phyloP scores from a whole-genome alignment of 1,140 invertebrate species.

The Apis laboriosa region DNA sequence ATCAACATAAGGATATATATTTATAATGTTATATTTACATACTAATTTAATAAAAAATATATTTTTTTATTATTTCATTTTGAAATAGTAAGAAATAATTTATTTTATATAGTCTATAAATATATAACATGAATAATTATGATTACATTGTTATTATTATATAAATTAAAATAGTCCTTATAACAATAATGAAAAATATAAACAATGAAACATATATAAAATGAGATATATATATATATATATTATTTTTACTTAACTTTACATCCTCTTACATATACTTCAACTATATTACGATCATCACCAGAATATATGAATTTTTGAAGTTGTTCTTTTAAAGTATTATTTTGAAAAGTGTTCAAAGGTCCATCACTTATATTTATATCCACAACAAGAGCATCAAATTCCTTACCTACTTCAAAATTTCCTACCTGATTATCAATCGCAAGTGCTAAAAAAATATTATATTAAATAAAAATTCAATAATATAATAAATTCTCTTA shows the following conservation, averaged over 20 bases:
- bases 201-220: too few relatives aligned
- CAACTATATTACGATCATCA: slow-evolving; percentile 91
- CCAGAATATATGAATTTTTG: slow-evolving; percentile 92
- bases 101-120: background rate
- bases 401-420: slow-evolving; percentile 90
- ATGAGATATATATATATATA: background rate
- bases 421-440: slow-evolving; percentile 89
- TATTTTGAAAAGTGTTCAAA: slow-evolving; percentile 81
- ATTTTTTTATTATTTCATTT: background rate
- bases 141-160: background rate
- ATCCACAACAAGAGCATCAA: slow-evolving; percentile 90
- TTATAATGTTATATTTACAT: background rate
- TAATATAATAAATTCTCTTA: background rate
- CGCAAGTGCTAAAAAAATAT: slow-evolving; percentile 84
- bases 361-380: slow-evolving; percentile 81
- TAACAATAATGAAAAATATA: too few relatives aligned
- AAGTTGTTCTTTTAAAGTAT: slow-evolving; percentile 83
- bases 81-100: background rate
- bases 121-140: background rate
- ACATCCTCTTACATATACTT: slow-evolving; percentile 89
- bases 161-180: background rate
- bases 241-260: slow-evolving; percentile 80
- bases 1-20: slow-evolving; percentile 70
- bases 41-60: background rate
- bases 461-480: background rate